These are phyloP conservation scores for Stomatorhinus ivindoensis DNA, from an alignment of 2,113 vertebrate species.

Conservation along the genomic window DNA sequence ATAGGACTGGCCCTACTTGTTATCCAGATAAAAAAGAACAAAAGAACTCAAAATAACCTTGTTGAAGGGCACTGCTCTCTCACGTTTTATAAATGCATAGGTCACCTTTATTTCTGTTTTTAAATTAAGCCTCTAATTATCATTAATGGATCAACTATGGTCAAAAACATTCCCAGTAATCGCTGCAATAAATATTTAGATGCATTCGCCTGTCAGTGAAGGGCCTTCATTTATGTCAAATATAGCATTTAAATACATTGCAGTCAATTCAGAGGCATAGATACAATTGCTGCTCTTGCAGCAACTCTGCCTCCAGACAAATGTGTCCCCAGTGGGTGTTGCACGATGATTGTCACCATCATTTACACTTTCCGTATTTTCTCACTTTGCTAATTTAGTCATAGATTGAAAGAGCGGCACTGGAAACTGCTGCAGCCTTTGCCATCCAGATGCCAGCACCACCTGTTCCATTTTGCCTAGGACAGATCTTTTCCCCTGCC, in stretches of 20 bases:
- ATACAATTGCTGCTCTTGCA: not conserved
- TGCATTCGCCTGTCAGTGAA: not conserved
- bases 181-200: not conserved
- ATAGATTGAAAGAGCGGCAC: constrained; percentile 54
- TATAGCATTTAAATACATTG: not conserved
- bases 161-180: not conserved
- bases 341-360: constrained; percentile 57
- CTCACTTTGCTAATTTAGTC: constrained; percentile 64
- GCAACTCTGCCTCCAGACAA: not conserved
- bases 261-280: not conserved
- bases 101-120: constrained; percentile 3
- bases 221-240: not conserved
- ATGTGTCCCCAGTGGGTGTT: not conserved
- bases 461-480: constrained; percentile 64
- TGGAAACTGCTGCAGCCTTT: constrained; percentile 23
- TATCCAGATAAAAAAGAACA: not conserved
- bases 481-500: constrained; percentile 28
- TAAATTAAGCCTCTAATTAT: constrained; percentile 13
- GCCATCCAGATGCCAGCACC: constrained; percentile 60
- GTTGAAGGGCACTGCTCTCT: not conserved
- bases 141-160: constrained; percentile 4
- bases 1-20: not conserved
- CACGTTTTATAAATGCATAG: not conserved
- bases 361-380: constrained; percentile 63
- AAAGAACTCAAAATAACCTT: not conserved